Conservation (phyloP, 2,797 vertebrate species). For the Lagocephalus sceleratus region DNA sequence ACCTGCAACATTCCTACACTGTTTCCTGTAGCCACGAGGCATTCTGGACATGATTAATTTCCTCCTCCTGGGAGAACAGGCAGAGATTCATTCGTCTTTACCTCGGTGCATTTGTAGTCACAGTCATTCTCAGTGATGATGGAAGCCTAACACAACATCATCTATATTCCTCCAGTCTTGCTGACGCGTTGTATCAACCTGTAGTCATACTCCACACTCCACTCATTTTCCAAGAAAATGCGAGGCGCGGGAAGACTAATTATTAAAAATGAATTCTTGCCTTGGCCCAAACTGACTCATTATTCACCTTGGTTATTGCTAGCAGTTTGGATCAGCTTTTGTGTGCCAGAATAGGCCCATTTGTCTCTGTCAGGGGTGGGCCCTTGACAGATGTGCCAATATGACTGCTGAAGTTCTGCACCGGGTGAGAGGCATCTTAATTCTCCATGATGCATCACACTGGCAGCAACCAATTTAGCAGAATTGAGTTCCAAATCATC, state of each 20-base stretch:
- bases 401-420: conserved; percentile 71
- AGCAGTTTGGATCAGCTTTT: conserved; percentile 74
- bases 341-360: conserved; percentile 72
- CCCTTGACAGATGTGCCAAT: conserved; percentile 81
- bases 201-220: conserved; percentile 55
- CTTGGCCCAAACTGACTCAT: conserved; percentile 58
- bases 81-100: conserved; percentile 58
- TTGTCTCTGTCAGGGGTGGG: conserved; percentile 77
- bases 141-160: conserved; percentile 65
- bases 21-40: conserved; percentile 28
- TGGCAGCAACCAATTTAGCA: conserved; percentile 81
- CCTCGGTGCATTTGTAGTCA: conserved; percentile 49
- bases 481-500: conserved; percentile 80
- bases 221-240: conserved; percentile 68
- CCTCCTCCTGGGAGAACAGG: conserved; percentile 41
- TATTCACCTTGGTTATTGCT: conserved; percentile 78
- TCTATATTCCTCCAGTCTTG: conserved; percentile 61
- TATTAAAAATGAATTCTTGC: conserved; percentile 79
- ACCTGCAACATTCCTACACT: conserved; percentile 38
- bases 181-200: conserved; percentile 61
- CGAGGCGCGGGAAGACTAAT: conserved; percentile 72
- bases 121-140: conserved; percentile 60
- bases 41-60: conserved; percentile 63
- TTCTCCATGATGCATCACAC: conserved; percentile 79
- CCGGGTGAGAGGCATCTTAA: conserved; percentile 76